phyloP scores from a whole-genome alignment of 64 coral and sea anemone genomes.

The Pachyseris speciosa region DNA sequence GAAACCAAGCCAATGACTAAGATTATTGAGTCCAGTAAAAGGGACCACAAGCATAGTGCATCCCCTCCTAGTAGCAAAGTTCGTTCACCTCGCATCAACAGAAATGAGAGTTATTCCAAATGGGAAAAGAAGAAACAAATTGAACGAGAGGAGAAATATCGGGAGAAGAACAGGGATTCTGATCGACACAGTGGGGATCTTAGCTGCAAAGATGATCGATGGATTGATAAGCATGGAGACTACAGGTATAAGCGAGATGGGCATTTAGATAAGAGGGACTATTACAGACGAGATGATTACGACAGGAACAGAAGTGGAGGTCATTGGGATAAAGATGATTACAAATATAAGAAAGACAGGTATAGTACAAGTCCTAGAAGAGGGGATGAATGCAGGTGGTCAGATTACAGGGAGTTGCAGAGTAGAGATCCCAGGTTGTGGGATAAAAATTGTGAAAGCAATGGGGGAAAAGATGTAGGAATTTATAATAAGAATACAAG shows the following conservation, averaged over 20 bases:
- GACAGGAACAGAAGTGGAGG: slow-evolving; percentile 62
- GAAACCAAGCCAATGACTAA: background rate
- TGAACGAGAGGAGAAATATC: slow-evolving; percentile 44
- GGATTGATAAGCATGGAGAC: slow-evolving; percentile 70
- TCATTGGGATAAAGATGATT: slow-evolving; percentile 68
- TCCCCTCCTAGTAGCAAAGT: slow-evolving; percentile 34
- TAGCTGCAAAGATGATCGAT: slow-evolving; percentile 52
- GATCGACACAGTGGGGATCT: slow-evolving; percentile 28
- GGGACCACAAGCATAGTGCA: background rate
- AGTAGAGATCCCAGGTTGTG: slow-evolving; percentile 15
- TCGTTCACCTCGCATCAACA: slow-evolving; percentile 21
- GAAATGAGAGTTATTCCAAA: slow-evolving; percentile 41
- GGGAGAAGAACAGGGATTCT: slow-evolving; percentile 64
- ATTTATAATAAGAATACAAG: background rate
- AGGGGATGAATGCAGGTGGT: slow-evolving; percentile 53
- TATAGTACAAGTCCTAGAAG: slow-evolving; percentile 80
- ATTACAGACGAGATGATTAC: slow-evolving; percentile 67
- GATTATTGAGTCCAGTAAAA: slow-evolving; percentile 2
- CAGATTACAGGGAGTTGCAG: background rate
- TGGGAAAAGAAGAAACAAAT: slow-evolving; percentile 25
- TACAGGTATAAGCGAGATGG: slow-evolving; percentile 55
- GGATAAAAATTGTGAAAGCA: slow-evolving; percentile 15
- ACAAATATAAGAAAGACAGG: slow-evolving; percentile 65
- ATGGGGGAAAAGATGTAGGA: background rate
- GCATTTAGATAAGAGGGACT: slow-evolving; percentile 49